These are phyloP conservation scores for Panagrolaimus sp. DNA, from an alignment of 1,140 invertebrate species.

Conservation along the genomic window DNA sequence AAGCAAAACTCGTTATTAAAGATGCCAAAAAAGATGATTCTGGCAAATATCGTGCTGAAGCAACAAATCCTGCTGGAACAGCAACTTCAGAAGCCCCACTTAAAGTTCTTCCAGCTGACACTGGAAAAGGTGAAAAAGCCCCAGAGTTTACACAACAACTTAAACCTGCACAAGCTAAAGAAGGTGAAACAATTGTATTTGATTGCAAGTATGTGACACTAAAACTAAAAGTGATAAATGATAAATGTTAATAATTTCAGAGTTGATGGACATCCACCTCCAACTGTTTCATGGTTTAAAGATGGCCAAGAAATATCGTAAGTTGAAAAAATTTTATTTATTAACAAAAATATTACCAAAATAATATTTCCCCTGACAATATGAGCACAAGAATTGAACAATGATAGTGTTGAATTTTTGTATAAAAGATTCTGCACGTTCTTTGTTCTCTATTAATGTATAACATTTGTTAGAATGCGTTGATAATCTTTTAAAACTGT, in stretches of 20 bases:
- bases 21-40: constrained; percentile 70
- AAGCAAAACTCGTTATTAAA: constrained; percentile 67
- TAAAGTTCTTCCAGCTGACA: constrained; percentile 67
- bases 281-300: constrained; percentile 61
- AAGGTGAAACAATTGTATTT: constrained; percentile 32
- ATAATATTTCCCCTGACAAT: no score
- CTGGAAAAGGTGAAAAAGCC: constrained; percentile 16
- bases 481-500: no score
- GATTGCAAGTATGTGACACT: constrained; percentile 44
- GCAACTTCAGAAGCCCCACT: constrained; percentile 53
- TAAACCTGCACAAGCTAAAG: constrained; percentile 40
- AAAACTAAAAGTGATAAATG: constrained; percentile 19
- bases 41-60: constrained; percentile 74
- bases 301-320: constrained; percentile 46
- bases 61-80: constrained; percentile 39
- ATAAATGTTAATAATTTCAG: constrained; percentile 14
- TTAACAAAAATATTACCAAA: no score
- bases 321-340: no score
- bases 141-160: constrained; percentile 43
- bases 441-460: no score
- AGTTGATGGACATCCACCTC: constrained; percentile 37
- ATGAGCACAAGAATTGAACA: no score
- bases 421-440: no score
- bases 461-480: no score
- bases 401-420: no score